Base-by-base conservation (phyloP, 2,888 invertebrate genomes). In the Elaeidobius kamerunicus region DNA sequence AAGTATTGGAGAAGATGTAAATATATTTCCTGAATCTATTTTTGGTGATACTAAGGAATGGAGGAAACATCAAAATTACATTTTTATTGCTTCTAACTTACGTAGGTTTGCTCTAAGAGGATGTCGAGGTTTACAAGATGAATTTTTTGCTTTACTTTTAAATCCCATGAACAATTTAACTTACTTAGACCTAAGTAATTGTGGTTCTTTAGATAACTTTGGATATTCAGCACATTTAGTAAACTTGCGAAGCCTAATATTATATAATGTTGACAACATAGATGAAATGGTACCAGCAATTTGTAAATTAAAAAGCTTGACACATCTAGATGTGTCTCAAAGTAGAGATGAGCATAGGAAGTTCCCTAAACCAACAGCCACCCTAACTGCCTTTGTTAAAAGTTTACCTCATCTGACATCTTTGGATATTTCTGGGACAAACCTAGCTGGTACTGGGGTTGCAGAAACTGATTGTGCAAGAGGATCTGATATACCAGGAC, bases 371-470 rank as follows among this genome's bases (percentile, higher is more conserved):
- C 89, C 91, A 2, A 89, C 88, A 73, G 77, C 81, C 57, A 76
- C 84, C 20, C 74, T 98, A 32, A 76, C 82, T 16, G 78, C 79
- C 61, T 75, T 98, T 28, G 83, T 95, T 9, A 77, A 79, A 43
- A 83, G 77, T 67, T 76, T 98, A 63, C 87, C 88, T 0, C 72
- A 82, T 43, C 75, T 98, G 53, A 81, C 82, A 34, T 90, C 90
- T 17, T 75, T 98, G 63, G 97, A 98, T 74, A 93, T 98, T 68
- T 94, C 96, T 2, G 95, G 95, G 11, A 97, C 97, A 14, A 96
- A 98, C 77, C 76, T 98, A 59, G 93, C 95, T 32, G 93, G 95
- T 11, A 83, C 84, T 46, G 91, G 91, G 39, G 85, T 86, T 18
- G 85, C 85, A 11, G 77, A 79, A 67, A 75, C 75, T 52, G 63